phyloP scores from a whole-genome alignment of 2,113 vertebrate species.

The Thinocorus orbignyianus region DNA sequence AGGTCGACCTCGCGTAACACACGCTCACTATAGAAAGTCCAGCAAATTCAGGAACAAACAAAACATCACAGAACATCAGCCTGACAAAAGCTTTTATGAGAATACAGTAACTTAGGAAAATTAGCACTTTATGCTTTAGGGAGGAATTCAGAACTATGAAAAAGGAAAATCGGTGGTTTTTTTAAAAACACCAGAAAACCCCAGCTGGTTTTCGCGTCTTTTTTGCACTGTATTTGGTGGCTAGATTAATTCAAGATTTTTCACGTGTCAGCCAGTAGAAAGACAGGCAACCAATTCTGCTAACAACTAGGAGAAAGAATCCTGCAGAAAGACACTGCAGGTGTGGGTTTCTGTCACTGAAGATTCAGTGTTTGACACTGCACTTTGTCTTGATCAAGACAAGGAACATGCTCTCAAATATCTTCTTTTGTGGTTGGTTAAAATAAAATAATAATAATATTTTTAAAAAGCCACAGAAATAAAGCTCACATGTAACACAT shows the following conservation, averaged over 20 bases:
- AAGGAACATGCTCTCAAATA: background rate
- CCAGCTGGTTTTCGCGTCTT: background rate
- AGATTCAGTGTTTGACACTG: background rate
- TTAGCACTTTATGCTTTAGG: background rate
- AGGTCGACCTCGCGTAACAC: background rate
- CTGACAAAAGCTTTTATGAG: background rate
- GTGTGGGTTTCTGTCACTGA: background rate
- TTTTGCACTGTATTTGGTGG: background rate
- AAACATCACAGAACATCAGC: background rate
- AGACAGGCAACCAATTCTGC: background rate
- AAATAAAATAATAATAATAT: background rate
- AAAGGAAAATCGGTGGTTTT: background rate
- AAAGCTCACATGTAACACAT: background rate
- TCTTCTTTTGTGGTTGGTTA: background rate
- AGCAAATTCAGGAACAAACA: background rate
- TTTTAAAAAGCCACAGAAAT: background rate
- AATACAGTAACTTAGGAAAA: background rate
- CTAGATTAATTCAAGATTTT: background rate
- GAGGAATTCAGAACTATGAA: background rate
- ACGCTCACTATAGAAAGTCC: background rate
- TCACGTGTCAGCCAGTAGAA: background rate
- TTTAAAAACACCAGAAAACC: background rate
- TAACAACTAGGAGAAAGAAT: background rate
- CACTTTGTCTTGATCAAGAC: background rate
- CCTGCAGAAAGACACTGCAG: background rate